Evolutionary conservation across 2,113 vertebrate species (phyloP).

Genomic region (Tursiops truncatus): DNA sequence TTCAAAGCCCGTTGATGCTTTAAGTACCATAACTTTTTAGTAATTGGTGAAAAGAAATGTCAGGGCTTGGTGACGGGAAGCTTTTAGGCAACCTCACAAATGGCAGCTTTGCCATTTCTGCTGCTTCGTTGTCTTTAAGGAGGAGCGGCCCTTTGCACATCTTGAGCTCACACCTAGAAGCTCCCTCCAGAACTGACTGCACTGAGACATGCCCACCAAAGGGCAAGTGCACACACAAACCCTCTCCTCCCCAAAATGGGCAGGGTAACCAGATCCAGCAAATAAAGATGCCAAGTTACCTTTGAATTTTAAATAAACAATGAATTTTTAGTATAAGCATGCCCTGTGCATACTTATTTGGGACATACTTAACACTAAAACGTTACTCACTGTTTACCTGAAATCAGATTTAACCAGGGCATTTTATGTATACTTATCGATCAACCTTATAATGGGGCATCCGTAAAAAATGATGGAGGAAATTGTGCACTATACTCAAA

Average conservation of each 20-base stretch:
- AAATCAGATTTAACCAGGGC: not conserved
- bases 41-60: not conserved
- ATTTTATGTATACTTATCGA: not conserved
- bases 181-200: not conserved
- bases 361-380: not conserved
- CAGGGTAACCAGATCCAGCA: not conserved
- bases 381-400: not conserved
- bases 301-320: not conserved
- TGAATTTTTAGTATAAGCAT: not conserved
- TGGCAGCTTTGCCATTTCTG: not conserved
- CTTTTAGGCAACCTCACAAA: not conserved
- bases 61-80: not conserved
- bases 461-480: not conserved
- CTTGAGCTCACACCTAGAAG: not conserved
- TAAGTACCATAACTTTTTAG: not conserved
- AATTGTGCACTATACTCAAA: not conserved
- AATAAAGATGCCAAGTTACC: not conserved
- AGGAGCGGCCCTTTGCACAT: not conserved
- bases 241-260: not conserved
- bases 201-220: not conserved
- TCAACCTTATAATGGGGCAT: not conserved
- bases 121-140: too few relatives aligned
- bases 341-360: not conserved
- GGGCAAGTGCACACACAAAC: not conserved
- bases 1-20: not conserved